Base-by-base conservation (phyloP, 1,140 invertebrate genomes). In the Drosophila parvula region DNA sequence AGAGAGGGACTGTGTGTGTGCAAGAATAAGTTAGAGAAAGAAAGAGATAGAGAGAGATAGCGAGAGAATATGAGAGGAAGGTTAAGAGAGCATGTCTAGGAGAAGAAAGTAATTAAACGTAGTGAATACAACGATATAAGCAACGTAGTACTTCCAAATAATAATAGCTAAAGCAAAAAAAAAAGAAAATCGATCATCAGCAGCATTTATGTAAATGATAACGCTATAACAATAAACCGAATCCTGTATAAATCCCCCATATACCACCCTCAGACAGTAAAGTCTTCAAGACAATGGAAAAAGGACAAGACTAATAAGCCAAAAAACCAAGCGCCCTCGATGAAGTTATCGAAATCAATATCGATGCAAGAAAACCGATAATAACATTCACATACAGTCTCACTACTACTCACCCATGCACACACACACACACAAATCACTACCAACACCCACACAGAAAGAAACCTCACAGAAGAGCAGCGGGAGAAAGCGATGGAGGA, bases 141-240 rank as follows among this genome's bases (percentile, higher is more conserved):
- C 63, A 86, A 85, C 81, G 56, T 81, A 85, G 81, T 85, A 86
- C 82, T 85, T 85, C 81, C 82, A 86, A 65, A 61, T 57, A 51
- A 61, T 65, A 50, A 60, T 14, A 32, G 34, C n/a, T 56, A 75
- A 48, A 48, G 14, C 65, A 68, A 51, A 57, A 50, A 69, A 45
- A 22, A 68, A 51, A 57, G 50, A 69, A 45, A 22, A 22, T 22
- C 40, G 58, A 69, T 69, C 65, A 55, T 36, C 38, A 30, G n/a
- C 27, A 63, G 57, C 58, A 65, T 74, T 75, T 74, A 62, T 63
- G 50, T 48, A 47, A 75, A 75, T 51, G 41, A 65, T 43, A 64
- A 65, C 55, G 36, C 51, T 63, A 22, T 22, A 67, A 50, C 68
- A 45, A 81, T 38, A 12, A 71, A 57, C 41, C 45, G 48, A 58